phyloP scores from a whole-genome alignment of 1,140 invertebrate species.

The Drosophila kohkoa region DNA sequence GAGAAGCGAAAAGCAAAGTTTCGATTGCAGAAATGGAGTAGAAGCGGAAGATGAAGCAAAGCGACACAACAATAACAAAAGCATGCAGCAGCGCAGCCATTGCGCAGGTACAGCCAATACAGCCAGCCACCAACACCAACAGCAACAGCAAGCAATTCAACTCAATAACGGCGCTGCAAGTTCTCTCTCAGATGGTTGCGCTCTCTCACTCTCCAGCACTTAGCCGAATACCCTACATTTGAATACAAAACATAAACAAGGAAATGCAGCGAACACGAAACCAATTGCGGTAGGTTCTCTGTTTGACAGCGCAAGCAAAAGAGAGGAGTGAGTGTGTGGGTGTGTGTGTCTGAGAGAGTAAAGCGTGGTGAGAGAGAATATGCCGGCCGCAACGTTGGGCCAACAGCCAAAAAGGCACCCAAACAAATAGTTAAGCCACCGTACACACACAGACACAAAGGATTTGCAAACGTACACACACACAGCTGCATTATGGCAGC shows the following conservation, averaged over 20 bases:
- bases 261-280: constrained; percentile 78
- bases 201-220: constrained; percentile 37
- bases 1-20: background rate
- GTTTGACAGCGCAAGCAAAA: constrained; percentile 6
- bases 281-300: constrained; percentile 77
- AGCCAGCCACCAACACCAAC: constrained; percentile 1
- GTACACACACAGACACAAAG: constrained; percentile 38
- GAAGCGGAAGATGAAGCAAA: constrained; percentile 36
- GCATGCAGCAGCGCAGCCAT: constrained; percentile 57
- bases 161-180: constrained; percentile 37
- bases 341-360: background rate
- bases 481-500: constrained; percentile 33
- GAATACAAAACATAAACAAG: constrained; percentile 78
- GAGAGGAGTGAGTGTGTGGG: background rate
- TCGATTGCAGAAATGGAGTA: background rate
- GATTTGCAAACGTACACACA: constrained; percentile 26
- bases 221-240: constrained; percentile 77
- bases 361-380: constrained; percentile 22
- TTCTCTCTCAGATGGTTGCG: constrained; percentile 12
- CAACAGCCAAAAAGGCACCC: constrained; percentile 69
- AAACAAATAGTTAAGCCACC: constrained; percentile 72
- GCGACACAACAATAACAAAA: constrained; percentile 63
- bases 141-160: constrained; percentile 37
- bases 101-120: constrained; percentile 62
- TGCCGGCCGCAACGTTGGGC: constrained; percentile 60